These are phyloP conservation scores for Meloidogyne exigua DNA, from an alignment of 1,140 invertebrate genomes.

Conservation along the genomic window DNA sequence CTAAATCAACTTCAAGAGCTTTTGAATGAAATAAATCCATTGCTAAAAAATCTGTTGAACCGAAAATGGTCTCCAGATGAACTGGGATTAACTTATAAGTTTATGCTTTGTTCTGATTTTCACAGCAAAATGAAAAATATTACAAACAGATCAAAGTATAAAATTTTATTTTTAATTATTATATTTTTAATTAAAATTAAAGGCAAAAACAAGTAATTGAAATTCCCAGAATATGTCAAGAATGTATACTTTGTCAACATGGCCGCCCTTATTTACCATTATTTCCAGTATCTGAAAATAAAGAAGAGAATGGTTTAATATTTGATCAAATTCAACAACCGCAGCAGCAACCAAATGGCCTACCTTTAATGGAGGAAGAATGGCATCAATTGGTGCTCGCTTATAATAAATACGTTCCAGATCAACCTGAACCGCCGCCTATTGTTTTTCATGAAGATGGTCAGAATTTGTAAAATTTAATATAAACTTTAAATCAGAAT, in stretches of 20 bases:
- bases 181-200: slow-evolving; percentile 25
- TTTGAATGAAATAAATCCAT: neutral
- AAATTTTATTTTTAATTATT: neutral
- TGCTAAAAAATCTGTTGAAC: slow-evolving; percentile 5
- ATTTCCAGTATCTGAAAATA: neutral
- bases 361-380: slow-evolving; percentile 36
- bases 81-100: neutral
- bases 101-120: slow-evolving; percentile 5
- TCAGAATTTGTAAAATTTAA: neutral
- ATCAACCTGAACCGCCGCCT: neutral
- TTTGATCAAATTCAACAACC: neutral
- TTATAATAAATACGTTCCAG: slow-evolving; percentile 15
- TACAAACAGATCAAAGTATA: neutral
- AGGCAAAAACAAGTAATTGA: slow-evolving; percentile 1
- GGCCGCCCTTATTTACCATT: slow-evolving; percentile 25
- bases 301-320: slow-evolving; percentile 16
- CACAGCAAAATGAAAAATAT: neutral
- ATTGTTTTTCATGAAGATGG: slow-evolving; percentile 14
- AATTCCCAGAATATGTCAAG: slow-evolving; percentile 40
- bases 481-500: too few relatives aligned
- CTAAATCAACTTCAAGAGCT: neutral
- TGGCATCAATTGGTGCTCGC: slow-evolving; percentile 30
- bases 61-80: slow-evolving; percentile 8
- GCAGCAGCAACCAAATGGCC: neutral
- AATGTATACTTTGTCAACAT: slow-evolving; percentile 42